Percentiles rank a stretch among this genome's conserved stretches.
phyloP scores from a whole-genome alignment of 2,113 vertebrate genomes.

The Hoplias malabaricus region DNA sequence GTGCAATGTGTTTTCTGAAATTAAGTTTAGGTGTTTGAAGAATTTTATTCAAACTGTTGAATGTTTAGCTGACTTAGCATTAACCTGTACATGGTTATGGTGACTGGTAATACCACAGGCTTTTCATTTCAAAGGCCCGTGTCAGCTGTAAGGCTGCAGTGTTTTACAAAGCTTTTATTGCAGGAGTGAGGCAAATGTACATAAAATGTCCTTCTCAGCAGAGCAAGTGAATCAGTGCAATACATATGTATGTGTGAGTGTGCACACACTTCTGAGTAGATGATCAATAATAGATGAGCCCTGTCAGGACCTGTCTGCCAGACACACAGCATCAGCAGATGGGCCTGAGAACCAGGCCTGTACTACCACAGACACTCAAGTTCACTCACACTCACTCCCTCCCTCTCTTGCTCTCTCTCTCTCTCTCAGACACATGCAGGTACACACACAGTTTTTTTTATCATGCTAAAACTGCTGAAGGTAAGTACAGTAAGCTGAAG shows the following conservation, averaged over 20 bases:
- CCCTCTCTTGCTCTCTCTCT: too few species aligned
- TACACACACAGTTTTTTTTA: too few species aligned
- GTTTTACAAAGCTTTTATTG: background rate
- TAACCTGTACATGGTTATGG: background rate
- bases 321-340: conserved; percentile 48
- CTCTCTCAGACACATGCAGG: too few species aligned
- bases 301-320: conserved; percentile 43
- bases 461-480: too few species aligned
- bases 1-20: too few species aligned
- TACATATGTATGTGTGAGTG: conserved; percentile 31
- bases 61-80: background rate
- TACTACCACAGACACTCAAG: background rate
- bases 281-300: conserved; percentile 54
- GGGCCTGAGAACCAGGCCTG: conserved; percentile 32
- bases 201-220: conserved; percentile 31
- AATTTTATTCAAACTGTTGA: too few species aligned
- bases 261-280: conserved; percentile 11
- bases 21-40: too few species aligned
- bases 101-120: background rate
- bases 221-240: background rate
- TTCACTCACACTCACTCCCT: conserved; percentile 15
- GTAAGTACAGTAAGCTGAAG: too few species aligned
- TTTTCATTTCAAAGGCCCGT: background rate
- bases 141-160: conserved; percentile 6
- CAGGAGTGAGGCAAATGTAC: background rate